Base-by-base conservation (phyloP, 2,113 vertebrate species). In the Dolichallabes microphthalmus region DNA sequence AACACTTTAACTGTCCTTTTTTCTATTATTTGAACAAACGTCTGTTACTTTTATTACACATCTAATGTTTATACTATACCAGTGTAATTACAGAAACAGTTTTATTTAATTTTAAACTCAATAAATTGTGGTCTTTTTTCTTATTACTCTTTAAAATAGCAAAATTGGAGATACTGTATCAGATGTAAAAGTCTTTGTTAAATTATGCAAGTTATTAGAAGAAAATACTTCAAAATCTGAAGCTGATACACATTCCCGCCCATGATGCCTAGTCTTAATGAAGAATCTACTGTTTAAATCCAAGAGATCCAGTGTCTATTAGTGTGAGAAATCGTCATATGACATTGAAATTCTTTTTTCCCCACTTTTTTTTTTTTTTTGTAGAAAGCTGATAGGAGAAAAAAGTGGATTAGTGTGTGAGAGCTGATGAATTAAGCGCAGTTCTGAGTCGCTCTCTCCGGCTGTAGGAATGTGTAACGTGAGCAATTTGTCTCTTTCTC, bases 401-500 rank as follows among this genome's bases (percentile, higher is more conserved):
- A 45, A 79, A 79, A 13, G 19, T 58, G 76, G 76, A 79, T 79
- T 79, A 60, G 30, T 60, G 55, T 35, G 55, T 60, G 76, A 79
- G 60, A 79, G 76, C 76, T 39, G 55, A 39, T 60, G 57, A 79
- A 79, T 79, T 79, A 79, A 79, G 55, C 4, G 12, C 30, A 39
- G 19, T 30, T 60, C 76, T 60, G 19, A 32, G 20, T 32, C 53
- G 12, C 22, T 74, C 39, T 50, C 19, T 53, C 15, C 0, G 60
- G 60, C 79, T 80, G 60, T n/a, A 50, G 60, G 79, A 80, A 80
- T 80, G 57, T 80, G 79, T 80, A 80, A 80, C 39, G 22, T 80
- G 79, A 80, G 79, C 79, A 80, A 80, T 80, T 80, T 79, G 76
- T 80, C 79, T 80, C 60, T 80, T 63, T 80, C 79, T 50, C 78